phyloP scores from a whole-genome alignment of 2,888 invertebrate genomes.

The Drosophila peninsularis region DNA sequence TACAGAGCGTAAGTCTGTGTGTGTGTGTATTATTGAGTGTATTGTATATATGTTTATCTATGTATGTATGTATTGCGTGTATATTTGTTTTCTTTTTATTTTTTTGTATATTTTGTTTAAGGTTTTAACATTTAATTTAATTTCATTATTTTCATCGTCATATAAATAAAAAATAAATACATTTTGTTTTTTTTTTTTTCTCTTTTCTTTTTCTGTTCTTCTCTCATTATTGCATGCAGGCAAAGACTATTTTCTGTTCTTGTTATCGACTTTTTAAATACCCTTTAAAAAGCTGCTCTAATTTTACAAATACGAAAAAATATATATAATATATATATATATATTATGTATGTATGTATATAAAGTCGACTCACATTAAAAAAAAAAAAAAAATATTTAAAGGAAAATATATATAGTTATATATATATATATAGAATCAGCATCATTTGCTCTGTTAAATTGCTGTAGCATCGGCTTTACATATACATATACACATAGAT shows the following conservation, averaged over 20 bases:
- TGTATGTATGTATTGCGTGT: constrained; percentile 44
- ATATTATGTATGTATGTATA: constrained; percentile 54
- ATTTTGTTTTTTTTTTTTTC: constrained; percentile 58
- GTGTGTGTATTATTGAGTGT: constrained; percentile 6
- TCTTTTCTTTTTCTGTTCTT: constrained; percentile 21
- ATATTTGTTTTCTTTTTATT: constrained; percentile 38
- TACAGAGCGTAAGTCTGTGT: constrained; percentile 13
- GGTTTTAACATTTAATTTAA: constrained; percentile 77
- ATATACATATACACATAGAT: constrained; percentile 16
- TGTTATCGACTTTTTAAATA: constrained; percentile 46
- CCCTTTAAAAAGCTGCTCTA: constrained; percentile 71
- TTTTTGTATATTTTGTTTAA: constrained; percentile 72
- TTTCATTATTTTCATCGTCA: constrained; percentile 68
- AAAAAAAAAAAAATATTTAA: constrained; percentile 35
- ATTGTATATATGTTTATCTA: constrained; percentile 38
- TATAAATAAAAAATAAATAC: constrained; percentile 76
- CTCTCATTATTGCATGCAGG: constrained; percentile 65
- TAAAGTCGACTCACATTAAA: constrained; percentile 62
- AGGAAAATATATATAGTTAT: constrained; percentile 27
- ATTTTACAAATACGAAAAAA: constrained; percentile 74
- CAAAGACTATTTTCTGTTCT: constrained; percentile 50
- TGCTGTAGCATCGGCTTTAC: constrained; percentile 44
- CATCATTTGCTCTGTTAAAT: constrained; percentile 38
- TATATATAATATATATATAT: constrained; percentile 39
- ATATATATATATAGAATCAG: constrained; percentile 26